Conservation (phyloP, 2,113 vertebrate genomes). For the Philantomba maxwellii region DNA sequence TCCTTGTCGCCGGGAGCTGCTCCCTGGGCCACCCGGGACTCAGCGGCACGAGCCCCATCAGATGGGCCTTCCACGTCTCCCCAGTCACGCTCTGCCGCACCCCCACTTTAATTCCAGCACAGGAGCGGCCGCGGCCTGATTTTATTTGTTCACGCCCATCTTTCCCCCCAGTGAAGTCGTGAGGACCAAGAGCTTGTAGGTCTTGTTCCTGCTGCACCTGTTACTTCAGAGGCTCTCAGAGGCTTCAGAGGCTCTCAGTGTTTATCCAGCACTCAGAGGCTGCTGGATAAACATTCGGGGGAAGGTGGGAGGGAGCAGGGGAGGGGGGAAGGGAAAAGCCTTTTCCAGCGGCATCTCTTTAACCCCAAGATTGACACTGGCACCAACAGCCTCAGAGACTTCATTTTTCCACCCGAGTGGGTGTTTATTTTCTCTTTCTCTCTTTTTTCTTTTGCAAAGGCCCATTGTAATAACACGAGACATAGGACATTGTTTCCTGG, state of each 20-base stretch:
- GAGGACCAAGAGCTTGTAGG: not conserved
- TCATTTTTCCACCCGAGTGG: fast-evolving
- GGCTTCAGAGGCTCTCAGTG: too few relatives aligned
- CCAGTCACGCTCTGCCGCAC: not conserved
- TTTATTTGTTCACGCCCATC: not conserved
- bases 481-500: not conserved
- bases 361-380: not conserved
- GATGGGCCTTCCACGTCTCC: fast-evolving
- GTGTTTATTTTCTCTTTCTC: not conserved
- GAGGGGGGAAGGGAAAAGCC: not conserved
- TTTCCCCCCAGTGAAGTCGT: fast-evolving
- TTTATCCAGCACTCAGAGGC: not conserved
- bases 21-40: not conserved
- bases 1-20: fast-evolving
- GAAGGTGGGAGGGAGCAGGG: fast-evolving
- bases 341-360: not conserved
- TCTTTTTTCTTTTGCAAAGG: not conserved
- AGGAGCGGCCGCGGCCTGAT: fast-evolving
- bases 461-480: too few relatives aligned
- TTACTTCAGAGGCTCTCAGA: too few relatives aligned
- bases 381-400: too few relatives aligned
- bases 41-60: not conserved
- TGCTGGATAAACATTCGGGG: not conserved
- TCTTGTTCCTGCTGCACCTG: not conserved
- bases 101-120: not conserved